Base-by-base conservation (phyloP, 2,797 vertebrate genomes). In the Decapterus maruadsi region DNA sequence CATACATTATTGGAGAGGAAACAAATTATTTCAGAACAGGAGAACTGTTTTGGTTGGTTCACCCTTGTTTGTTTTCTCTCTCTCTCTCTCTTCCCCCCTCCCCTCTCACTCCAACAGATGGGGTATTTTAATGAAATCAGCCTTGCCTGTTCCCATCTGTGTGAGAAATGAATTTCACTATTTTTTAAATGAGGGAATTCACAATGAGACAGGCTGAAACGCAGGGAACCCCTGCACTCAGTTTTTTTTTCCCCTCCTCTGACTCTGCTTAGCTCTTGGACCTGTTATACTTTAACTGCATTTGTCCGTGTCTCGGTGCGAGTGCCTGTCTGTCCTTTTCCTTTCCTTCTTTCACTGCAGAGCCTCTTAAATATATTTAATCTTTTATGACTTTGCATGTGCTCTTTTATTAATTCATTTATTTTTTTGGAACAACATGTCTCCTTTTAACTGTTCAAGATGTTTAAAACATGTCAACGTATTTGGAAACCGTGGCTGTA, bases 161-260 rank as follows among this genome's bases (percentile, higher is more conserved):
- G 90, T 93, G 93, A 94, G 90, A 92, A 92, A 93, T 94, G 88
- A 94, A 92, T 94, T 91, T 92, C 74, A 86, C 79, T 72, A 84
- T 88, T 87, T 90, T 92, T 86, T 78, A 92, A 93, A 87, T 90
- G 80, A 90, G 80, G 58, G 91, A 87, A 90, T 93, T 91, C 86
- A 86, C 88, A 91, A 91, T 90, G 89, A 93, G 93, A 90, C 89
- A 84, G 59, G 81, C 80, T 74, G 75, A 79, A 83, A 88, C 1
- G 12, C 45, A 87, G 85, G 84, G 76, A 87, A 87, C 75, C 85
- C 88, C 87, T 64, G 57, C 65, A 57, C 34, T 31, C 5, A 46
- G 42, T 50, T 71, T 68, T 50, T 71, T 68, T 45, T 65, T 57
- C 69, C 2, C 53, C 16, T 10, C 4, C 11, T 48, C 53, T 19